Evolutionary conservation across 2,888 invertebrate genomes (phyloP), one percentile per base, ranked within the genome.

Genomic region (Octonoba sinensis): DNA sequence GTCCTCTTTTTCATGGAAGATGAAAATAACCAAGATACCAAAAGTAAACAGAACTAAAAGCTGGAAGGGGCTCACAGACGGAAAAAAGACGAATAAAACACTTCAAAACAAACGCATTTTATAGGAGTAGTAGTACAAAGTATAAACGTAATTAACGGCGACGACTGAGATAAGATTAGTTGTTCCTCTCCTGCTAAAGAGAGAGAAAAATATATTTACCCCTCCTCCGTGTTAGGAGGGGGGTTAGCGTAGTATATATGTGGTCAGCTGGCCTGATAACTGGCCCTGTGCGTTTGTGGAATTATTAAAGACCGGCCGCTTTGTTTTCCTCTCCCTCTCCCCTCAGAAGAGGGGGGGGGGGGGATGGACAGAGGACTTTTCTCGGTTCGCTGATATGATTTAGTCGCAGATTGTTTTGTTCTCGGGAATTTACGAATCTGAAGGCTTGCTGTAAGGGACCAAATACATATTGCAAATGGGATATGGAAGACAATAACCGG

Each of bases 81-180:
- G 54, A 59, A 24, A 44, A 46, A 76, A 51, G 49, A 66, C 51
- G 51, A 65, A 49, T 66, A 67, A 54, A 56, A 57, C 78, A 78
- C 71, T 78, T 67, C 79, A 79, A 69, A 79, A 79, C 79, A 79
- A 79, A 78, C 66, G 79, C 72, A 77, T 73, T 79, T 79, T 62
- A 73, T 67, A 73, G 44, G 56, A 67, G 73, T 69, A 79, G 71
- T 73, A 73, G 62, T 66, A 81, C 79, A 73, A 73, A 81, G 72
- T 81, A 81, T 74, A 73, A 81, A 81, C 73, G 69, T 73, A 81
- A 81, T 81, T 81, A 81, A 81, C 79, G 79, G 73, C 73, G 69
- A 81, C 67, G 73, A 81, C 78, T 66, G 67, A 81, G 73, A 67
- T 69, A 57, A 81, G 79, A 81, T 81, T 81, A 81, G 79, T 73